phyloP scores from a whole-genome alignment of 1,140 invertebrate species.

The Diabrotica undecimpunctata region DNA sequence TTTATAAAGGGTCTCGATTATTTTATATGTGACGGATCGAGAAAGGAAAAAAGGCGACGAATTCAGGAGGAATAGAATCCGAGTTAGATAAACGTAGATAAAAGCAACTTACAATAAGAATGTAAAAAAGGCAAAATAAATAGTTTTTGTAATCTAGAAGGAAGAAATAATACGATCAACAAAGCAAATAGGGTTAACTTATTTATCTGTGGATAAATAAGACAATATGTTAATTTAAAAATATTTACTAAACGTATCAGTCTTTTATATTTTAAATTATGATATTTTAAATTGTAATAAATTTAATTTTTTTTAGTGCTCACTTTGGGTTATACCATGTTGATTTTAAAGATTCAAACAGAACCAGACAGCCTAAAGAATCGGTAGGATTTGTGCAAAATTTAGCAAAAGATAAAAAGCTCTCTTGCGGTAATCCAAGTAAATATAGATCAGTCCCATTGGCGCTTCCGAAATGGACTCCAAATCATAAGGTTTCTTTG shows the following conservation, averaged over 20 bases:
- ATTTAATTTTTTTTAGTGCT: slow-evolving; percentile 47
- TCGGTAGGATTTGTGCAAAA: slow-evolving; percentile 1
- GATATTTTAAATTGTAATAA: background rate
- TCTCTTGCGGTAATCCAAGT: background rate
- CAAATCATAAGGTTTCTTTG: background rate
- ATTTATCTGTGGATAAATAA: no score
- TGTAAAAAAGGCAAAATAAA: no score
- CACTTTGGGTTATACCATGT: slow-evolving; percentile 30
- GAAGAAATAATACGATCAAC: no score
- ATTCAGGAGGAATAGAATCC: no score
- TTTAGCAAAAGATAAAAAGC: background rate
- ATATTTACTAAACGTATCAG: background rate
- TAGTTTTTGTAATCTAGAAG: no score
- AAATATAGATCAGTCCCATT: background rate
- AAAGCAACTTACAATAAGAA: no score
- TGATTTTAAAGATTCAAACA: slow-evolving; percentile 11
- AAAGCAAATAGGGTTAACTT: no score
- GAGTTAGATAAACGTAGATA: no score
- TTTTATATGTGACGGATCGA: no score
- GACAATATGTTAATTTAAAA: no score
- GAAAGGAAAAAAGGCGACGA: no score
- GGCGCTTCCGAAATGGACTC: background rate
- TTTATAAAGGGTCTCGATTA: no score
- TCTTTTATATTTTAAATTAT: background rate
- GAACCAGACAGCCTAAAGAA: slow-evolving; percentile 4